Evolutionary conservation across 2,888 invertebrate genomes (phyloP).

Genomic region (Peribatodes rhomboidaria): DNA sequence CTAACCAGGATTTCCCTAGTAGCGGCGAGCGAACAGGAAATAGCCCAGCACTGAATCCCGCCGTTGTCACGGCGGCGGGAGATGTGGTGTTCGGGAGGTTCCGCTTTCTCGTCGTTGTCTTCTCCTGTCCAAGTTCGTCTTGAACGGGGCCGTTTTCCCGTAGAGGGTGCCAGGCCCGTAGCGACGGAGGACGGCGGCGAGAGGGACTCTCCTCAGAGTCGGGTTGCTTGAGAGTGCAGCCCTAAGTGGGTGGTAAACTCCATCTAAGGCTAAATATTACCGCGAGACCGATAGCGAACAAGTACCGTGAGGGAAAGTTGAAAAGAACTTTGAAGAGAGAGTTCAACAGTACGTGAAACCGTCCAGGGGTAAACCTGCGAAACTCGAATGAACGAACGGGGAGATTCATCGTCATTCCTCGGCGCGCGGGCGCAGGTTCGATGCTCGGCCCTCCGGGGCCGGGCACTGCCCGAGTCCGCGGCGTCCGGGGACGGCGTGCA

Average conservation of each 20-base stretch:
- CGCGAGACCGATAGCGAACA: conserved; percentile 89
- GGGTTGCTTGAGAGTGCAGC: conserved; percentile 88
- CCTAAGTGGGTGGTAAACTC: conserved; percentile 88
- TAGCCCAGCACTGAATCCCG: conserved; percentile 87
- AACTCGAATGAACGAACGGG: conserved; percentile 81
- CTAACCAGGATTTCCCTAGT: conserved; percentile 70
- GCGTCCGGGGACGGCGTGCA: too few species aligned
- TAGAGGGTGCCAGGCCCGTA: conserved; percentile 86
- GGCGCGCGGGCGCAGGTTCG: too few species aligned
- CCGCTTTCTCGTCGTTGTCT: conserved; percentile 58
- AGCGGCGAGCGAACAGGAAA: conserved; percentile 81
- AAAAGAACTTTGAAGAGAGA: conserved; percentile 89
- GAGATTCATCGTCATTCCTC: conserved; percentile 64
- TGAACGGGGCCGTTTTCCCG: conserved; percentile 78
- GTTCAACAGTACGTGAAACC: conserved; percentile 83
- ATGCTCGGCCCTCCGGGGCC: conserved; percentile 12
- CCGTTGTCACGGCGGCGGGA: conserved; percentile 68
- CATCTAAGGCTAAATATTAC: conserved; percentile 87
- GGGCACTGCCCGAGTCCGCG: too few species aligned
- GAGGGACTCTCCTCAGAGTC: conserved; percentile 70
- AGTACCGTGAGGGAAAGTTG: conserved; percentile 91
- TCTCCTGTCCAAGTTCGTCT: conserved; percentile 66
- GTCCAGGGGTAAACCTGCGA: conserved; percentile 86
- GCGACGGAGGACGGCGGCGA: conserved; percentile 61
- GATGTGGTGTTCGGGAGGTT: conserved; percentile 86